Base-by-base conservation (phyloP, 2,888 invertebrate species). In the Xanthorhoe designata region DNA sequence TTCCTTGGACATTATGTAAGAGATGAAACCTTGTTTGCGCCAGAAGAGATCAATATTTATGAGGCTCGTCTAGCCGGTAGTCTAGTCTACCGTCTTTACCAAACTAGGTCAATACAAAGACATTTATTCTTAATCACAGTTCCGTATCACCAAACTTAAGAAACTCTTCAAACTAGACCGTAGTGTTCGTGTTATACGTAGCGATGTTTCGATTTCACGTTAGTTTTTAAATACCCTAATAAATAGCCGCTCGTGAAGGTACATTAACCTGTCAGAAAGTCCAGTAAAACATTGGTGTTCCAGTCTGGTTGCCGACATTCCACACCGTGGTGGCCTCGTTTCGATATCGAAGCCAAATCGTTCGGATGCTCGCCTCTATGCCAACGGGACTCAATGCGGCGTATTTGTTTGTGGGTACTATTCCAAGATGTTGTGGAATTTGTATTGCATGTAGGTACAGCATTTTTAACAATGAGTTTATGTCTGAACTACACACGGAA, bases 301-400 rank as follows among this genome's bases (percentile, higher is more conserved):
- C 88, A 90, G 83, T 89, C 90, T 90, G 88, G 59, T 83, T 91
- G 79, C 67, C 78, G 72, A 81, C 85, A 88, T 85, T 84, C 87
- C 85, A 78, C 75, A 66, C 68, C 69, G 80, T 77, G 69, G 70
- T 82, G 84, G 81, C 85, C 87, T 75, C 79, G 80, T 83, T 88
- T 75, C 71, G 75, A 68, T 79, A 58, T 67, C 54, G 53, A 51
- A 55, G 49, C 49, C 42, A 56, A 65, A 65, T 56, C 29, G 32
- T 51, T 61, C 10, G 61, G 61, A 66, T 61, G 50, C 17, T 57
- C 51, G 58, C 49, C 18, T 55, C 38, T 49, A 47, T 52, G 19
- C 47, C 51, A 53, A 54, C 72, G 69, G 72, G 54, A 56, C 29
- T 32, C 13, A 45, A 51, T 51, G 51, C 45, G 51, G 51, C 15